Evolutionary conservation across 2,888 invertebrate genomes (phyloP), one percentile per base, ranked within the genome.

Genomic region (Tubulanus polymorphus): DNA sequence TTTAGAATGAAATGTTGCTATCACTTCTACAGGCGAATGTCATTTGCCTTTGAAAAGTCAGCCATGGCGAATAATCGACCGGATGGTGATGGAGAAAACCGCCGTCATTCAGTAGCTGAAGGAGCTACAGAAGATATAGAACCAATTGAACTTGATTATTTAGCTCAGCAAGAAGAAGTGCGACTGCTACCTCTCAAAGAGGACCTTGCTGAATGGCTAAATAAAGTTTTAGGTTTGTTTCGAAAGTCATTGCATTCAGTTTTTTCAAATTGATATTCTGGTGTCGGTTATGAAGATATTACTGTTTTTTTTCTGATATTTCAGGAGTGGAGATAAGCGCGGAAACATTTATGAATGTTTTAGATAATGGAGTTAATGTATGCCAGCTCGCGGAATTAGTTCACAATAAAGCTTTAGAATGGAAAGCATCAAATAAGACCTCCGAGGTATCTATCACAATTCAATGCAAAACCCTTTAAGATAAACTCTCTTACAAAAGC

Each of bases 191-290:
- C 91, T 0, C 81, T 91, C 61, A 89, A 90, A 78, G 91, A 91
- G 75, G 91, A 92, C 79, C 81, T 91, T 54, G 89, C 91, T 6
- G 90, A 91, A 67, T 92, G 91, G 91, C 86, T 92, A 61, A 89
- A 89, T 76, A 90, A 88, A 76, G 88, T 87, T 54, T 83, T 91
- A 63, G 88, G 91, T 91, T 75, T 84, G 87, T 56, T n/a, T n/a
- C n/a, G n/a, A 12, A 27, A 8, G 10, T n/a, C n/a, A n/a, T n/a
- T n/a, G n/a, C n/a, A n/a, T n/a, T n/a, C n/a, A n/a, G 12, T 35
- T 46, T 10, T 15, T n/a, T 10, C 15, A 15, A 15, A 23, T 15
- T n/a, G 15, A 46, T 10, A n/a, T n/a, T n/a, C n/a, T n/a, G n/a
- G n/a, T n/a, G n/a, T n/a, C n/a, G n/a, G n/a, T n/a, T n/a, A n/a